Percentiles rank a stretch among this genome's conserved stretches.
phyloP scores from a whole-genome alignment of 2,888 invertebrate genomes.

The Argyresthia albistria region DNA sequence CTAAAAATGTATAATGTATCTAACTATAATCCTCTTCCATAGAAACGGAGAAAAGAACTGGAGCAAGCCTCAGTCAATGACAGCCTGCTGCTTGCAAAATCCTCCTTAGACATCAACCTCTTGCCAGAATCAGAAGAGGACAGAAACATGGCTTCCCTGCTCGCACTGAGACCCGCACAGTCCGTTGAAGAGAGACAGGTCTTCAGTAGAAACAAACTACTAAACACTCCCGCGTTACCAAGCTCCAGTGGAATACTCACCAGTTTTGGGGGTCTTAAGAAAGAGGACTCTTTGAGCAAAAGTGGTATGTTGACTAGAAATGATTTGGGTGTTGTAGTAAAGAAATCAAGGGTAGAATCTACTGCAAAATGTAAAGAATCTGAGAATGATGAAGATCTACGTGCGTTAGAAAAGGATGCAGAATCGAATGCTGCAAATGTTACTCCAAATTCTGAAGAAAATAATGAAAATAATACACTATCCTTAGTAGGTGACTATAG shows the following conservation, averaged over 20 bases:
- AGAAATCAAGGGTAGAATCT: conserved; percentile 16
- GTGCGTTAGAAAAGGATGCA: conserved; percentile 4
- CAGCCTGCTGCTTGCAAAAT: conserved; percentile 78
- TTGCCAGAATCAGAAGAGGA: conserved; percentile 88
- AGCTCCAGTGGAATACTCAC: conserved; percentile 61
- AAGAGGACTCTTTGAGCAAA: conserved; percentile 64
- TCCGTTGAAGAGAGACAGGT: conserved; percentile 73
- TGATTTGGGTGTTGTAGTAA: conserved; percentile 50
- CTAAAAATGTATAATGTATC: background rate
- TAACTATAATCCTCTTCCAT: conserved; percentile 13
- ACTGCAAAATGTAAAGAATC: background rate
- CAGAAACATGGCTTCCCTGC: conserved; percentile 81
- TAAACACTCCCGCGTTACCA: conserved; percentile 70
- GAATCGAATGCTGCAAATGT: conserved; percentile 9
- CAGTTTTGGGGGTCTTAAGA: conserved; percentile 69
- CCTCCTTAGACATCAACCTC: conserved; percentile 83
- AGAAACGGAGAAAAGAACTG: conserved; percentile 81
- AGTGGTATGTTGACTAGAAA: conserved; percentile 37
- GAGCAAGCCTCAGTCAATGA: conserved; percentile 79
- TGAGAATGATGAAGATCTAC: conserved; percentile 2
- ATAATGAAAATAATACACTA: background rate
- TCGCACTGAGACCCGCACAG: conserved; percentile 76
- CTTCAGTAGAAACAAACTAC: conserved; percentile 57
- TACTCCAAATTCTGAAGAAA: background rate
- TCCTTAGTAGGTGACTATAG: conserved; percentile 50